Base-by-base conservation (phyloP, 2,888 invertebrate genomes). In the Rhagonycha lutea region DNA sequence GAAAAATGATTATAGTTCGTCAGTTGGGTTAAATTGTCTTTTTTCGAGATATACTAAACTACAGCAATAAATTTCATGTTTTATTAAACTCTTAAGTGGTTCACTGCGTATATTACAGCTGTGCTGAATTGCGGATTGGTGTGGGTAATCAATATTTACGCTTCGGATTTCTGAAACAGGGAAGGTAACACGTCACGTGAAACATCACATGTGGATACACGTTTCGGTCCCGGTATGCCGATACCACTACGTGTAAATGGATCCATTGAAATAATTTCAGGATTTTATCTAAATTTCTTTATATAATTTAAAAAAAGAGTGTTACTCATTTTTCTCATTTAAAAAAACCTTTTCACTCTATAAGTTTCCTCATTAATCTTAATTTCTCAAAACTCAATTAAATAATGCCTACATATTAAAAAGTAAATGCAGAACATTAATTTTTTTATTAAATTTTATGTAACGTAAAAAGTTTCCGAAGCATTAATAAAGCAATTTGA, bases 51-150 rank as follows among this genome's bases (percentile, higher is more conserved):
- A 69, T 73, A 73, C 63, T 69, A 68, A 73, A 73, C 70, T 65
- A 67, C 70, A 23, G 70, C 61, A 74, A 74, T 74, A 74, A 74
- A 74, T 74, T 74, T 69, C 67, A 32, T 70, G 68, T 74, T 74
- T 74, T 74, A 74, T 74, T 74, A 74, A 74, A 74, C 70, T 74
- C 74, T 74, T 74, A 74, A 74, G 74, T 74, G 70, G 70, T 74
- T 74, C 74, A 74, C 74, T 74, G 70, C 74, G 74, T 74, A 74
- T 74, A 74, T 74, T 74, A 74, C 74, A 70, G 74, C 74, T 74
- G 74, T 74, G 74, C 74, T 70, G 74, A 74, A 69, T 74, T 74
- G 74, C 74, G 74, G 74, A 74, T 74, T 74, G 70, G 67, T 74
- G 70, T 74, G 74, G 70, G 70, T 74, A 74, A 74, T 74, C 74